phyloP scores from a whole-genome alignment of 2,797 vertebrate species.

The Poeciliopsis paucimaculata region DNA sequence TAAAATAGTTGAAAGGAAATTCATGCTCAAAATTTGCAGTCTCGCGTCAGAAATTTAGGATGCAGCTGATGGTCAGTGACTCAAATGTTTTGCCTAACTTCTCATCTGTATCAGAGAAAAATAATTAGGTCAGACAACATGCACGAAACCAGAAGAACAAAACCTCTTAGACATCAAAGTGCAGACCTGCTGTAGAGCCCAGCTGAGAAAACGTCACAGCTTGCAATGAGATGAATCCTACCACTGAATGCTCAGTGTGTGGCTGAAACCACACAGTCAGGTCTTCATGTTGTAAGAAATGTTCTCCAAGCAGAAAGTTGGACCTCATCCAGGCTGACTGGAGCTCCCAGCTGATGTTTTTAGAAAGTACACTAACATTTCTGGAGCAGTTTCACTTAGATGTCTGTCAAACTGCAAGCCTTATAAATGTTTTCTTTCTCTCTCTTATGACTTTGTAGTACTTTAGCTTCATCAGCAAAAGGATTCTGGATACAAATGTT shows the following conservation, averaged over 20 bases:
- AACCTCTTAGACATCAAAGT: not conserved
- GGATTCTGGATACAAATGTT: not conserved
- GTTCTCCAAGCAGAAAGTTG: not conserved
- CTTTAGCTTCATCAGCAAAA: not conserved
- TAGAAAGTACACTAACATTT: not conserved
- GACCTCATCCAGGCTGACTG: not conserved
- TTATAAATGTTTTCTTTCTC: not conserved
- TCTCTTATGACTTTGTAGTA: not conserved
- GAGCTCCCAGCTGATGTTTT: not conserved
- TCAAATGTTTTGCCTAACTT: not conserved
- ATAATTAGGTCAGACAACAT: not conserved
- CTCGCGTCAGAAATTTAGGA: not conserved
- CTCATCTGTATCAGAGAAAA: not conserved
- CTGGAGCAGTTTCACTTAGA: not conserved
- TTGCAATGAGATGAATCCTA: not conserved
- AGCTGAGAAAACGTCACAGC: not conserved
- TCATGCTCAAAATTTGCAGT: not conserved
- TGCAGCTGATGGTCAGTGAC: not conserved
- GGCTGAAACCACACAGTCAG: not conserved
- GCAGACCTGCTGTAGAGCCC: not conserved
- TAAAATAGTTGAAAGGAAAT: not conserved
- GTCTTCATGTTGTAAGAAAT: not conserved
- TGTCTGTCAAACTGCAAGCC: not conserved
- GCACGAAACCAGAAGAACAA: not conserved
- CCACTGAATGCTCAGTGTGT: not conserved